Percentiles rank a stretch among this genome's conserved stretches.
These are phyloP conservation scores for Cepaea nemoralis DNA, from an alignment of 1,140 invertebrate genomes.

Conservation along the genomic window DNA sequence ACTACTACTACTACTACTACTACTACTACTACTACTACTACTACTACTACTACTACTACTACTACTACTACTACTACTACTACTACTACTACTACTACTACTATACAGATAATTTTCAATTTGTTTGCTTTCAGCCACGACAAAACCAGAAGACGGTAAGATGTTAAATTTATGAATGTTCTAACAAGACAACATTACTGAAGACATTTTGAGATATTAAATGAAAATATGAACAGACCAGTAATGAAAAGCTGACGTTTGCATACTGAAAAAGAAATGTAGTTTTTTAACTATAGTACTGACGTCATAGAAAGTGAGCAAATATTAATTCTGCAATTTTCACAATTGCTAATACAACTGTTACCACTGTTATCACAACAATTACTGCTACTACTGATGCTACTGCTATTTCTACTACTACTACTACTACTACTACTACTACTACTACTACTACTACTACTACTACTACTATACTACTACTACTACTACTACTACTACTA, in stretches of 20 bases:
- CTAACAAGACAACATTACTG: not conserved
- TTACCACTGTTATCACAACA: not conserved
- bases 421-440: slow-evolving; percentile 20
- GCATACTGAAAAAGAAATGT: not conserved
- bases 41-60: not conserved
- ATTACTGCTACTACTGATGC: not conserved
- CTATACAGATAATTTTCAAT: not conserved
- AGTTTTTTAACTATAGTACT: not conserved
- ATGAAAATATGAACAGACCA: not conserved
- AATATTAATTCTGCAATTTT: not conserved
- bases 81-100: not conserved
- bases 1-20: not conserved
- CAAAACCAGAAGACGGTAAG: not conserved
- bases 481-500: slow-evolving; percentile 44
- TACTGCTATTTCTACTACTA: not conserved
- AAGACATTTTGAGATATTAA: not conserved
- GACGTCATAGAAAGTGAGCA: not conserved
- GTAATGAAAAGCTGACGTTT: not conserved
- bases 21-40: not conserved
- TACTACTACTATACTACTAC: slow-evolving; percentile 42
- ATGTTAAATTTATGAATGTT: slow-evolving; percentile 7
- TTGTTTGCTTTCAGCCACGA: not conserved
- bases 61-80: slow-evolving; percentile 66
- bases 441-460: slow-evolving; percentile 73
- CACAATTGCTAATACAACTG: not conserved